These are phyloP conservation scores for Ophiodon elongatus DNA, from an alignment of 2,113 vertebrate species.

Conservation along the genomic window DNA sequence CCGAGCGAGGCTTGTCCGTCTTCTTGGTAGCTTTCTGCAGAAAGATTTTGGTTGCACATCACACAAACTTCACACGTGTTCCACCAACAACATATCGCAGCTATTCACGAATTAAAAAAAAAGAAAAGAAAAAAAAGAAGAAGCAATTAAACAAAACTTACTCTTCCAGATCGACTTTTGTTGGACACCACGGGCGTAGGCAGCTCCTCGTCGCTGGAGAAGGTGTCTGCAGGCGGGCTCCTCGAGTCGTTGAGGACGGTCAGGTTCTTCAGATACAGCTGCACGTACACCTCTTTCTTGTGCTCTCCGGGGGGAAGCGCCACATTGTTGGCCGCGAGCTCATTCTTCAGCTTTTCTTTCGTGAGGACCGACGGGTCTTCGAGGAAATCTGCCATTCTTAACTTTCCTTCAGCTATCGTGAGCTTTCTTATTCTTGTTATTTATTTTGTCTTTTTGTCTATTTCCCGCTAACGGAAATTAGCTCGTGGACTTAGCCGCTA, in stretches of 20 bases:
- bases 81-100: neutral
- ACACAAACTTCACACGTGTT: neutral
- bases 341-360: conserved; percentile 96
- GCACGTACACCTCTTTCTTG: conserved; percentile 96
- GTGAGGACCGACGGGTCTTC: conserved; percentile 94
- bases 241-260: conserved; percentile 88
- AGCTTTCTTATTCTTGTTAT: neutral
- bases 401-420: neutral
- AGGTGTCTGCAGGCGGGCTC: conserved; percentile 83
- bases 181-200: conserved; percentile 85
- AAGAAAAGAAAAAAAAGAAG: too few species aligned
- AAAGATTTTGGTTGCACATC: neutral
- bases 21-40: conserved; percentile 95
- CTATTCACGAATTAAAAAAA: neutral
- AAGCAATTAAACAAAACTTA: conserved; percentile 30
- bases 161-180: conserved; percentile 84
- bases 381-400: conserved; percentile 92
- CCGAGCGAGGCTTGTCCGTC: conserved; percentile 91
- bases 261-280: conserved; percentile 94
- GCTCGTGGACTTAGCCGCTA: conserved; percentile 35
- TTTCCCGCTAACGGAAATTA: conserved; percentile 26
- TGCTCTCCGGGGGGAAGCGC: conserved; percentile 93
- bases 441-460: neutral
- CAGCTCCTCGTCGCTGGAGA: conserved; percentile 94
- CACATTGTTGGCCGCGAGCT: conserved; percentile 94